Evolutionary conservation across 2,888 invertebrate species (phyloP), one percentile per base, ranked within the genome.

Genomic region (Nomada goodeniana): DNA sequence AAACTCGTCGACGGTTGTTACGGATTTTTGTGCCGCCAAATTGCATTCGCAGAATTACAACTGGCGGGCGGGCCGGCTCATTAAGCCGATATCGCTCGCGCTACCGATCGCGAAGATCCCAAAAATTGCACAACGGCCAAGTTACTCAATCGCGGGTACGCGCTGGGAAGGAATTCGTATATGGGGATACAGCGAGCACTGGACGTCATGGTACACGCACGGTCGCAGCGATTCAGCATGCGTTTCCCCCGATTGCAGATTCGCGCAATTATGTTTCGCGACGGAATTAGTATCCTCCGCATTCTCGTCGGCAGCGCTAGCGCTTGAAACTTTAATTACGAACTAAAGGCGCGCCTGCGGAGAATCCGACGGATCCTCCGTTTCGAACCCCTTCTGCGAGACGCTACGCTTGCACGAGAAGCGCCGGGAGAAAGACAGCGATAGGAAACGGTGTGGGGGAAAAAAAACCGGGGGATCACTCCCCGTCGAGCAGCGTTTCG

Each of bases 1-100:
- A 86, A 86, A 87, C 87, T 86, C 55, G 47, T 55, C 59, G 61
- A 60, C 59, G 59, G 60, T 79, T 85, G 80, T 85, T 87, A 86
- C 68, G 65, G 72, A 86, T 86, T 87, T 84, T 79, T 65, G 64
- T 67, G n/a, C 63, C 60, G 52, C 69, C 65, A 79, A 79, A 86
- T 82, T 84, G 65, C 73, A 70, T 61, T 76, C 59, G 57, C 53
- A 53, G 64, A 52, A 74, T 83, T 65, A 77, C 53, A 53, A 73
- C 69, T 60, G 36, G 47, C 26, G 20, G 20, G 13, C 63, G 52
- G 69, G 50, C 67, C 11, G 42, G 76, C 60, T 69, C 53, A 52
- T 80, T 71, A 60, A 61, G 55, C 68, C 76, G 55, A 60, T 70
- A 73, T 70, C n/a, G 47, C 9, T 9, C 15, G 29, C 5, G 20